Base-by-base conservation (phyloP, 2,113 vertebrate genomes). In the Synchiropus splendidus region DNA sequence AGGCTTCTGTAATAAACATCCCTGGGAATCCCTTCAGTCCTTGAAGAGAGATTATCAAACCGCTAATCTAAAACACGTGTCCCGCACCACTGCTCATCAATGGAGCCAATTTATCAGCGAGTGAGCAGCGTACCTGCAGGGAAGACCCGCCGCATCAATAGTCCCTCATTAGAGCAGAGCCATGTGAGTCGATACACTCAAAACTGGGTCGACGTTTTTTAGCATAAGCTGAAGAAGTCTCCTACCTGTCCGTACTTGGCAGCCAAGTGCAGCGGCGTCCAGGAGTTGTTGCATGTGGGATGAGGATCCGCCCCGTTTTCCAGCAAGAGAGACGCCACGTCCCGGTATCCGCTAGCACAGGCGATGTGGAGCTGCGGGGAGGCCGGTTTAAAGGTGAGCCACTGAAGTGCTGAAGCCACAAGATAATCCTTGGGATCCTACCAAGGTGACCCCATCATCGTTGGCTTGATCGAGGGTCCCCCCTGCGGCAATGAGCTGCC, bases 201-300 rank as follows among this genome's bases (percentile, higher is more conserved):
- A 40, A 27, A 40, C 6, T 6, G 8, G 3, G 15, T n/a, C 10
- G 12, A 13, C 17, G 12, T 27, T 31, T 31, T 15, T 32, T 16
- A 8, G 21, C 4, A 27, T 27, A 27, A 27, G 8, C n/a, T n/a
- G n/a, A n/a, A n/a, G n/a, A n/a, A n/a, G n/a, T 21, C 13, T 41
- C 31, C 11, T 87, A 98, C 94, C 92, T 96, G 91, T 61, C 92
- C 92, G 18, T 92, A 95, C 77, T 90, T 96, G 53, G 94, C 89
- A 55, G 93, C 91, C 71, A 98, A 71, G 55, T 98, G 94, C 9
- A 98, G 85, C 2, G 94, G 91, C 5, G 92, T 94, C 89, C 92
- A 97, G 54, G 84, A 85, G 54, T 67, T 83, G 61, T 84, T 79
- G 72, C 94, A 92, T 6, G 39, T 57, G 1, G 66, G 58, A 36